phyloP scores from a whole-genome alignment of 2,797 vertebrate species.

The Schizopygopsis malacanthus region DNA sequence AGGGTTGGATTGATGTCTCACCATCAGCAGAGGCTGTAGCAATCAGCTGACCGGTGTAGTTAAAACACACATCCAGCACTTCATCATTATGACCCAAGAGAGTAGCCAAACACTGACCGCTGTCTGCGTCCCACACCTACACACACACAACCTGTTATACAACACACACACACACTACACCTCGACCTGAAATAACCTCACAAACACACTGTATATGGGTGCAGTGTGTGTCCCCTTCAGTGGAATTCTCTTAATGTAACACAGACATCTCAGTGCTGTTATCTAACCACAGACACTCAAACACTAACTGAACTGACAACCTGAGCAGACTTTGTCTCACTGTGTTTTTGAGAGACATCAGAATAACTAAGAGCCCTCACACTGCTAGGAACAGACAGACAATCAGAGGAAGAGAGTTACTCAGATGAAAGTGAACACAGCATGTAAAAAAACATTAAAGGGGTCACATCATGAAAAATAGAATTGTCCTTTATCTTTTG shows the following conservation, averaged over 20 bases:
- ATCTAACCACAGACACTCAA: neutral
- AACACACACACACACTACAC: constrained; percentile 36
- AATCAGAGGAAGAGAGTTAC: neutral
- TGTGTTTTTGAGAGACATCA: constrained; percentile 40
- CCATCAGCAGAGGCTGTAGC: constrained; percentile 91
- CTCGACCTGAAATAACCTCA: constrained; percentile 5
- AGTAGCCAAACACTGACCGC: constrained; percentile 83
- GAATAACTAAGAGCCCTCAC: constrained; percentile 23
- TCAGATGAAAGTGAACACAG: constrained; percentile 40
- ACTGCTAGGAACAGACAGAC: constrained; percentile 19
- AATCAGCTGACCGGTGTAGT: constrained; percentile 87
- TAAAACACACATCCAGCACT: constrained; percentile 92
- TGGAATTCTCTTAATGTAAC: neutral
- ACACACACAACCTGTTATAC: no score
- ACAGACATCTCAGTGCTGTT: neutral
- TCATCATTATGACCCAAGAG: constrained; percentile 87
- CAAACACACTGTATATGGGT: constrained; percentile 13
- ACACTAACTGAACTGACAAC: neutral
- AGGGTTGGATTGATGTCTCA: constrained; percentile 66
- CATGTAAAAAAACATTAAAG: constrained; percentile 36
- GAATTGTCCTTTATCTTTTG: neutral
- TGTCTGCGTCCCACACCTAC: constrained; percentile 87
- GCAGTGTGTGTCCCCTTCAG: neutral
- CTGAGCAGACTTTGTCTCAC: constrained; percentile 54
- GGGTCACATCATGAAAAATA: neutral